Evolutionary conservation across 2,797 vertebrate species (phyloP).

Genomic region (Myripristis jacobus): DNA sequence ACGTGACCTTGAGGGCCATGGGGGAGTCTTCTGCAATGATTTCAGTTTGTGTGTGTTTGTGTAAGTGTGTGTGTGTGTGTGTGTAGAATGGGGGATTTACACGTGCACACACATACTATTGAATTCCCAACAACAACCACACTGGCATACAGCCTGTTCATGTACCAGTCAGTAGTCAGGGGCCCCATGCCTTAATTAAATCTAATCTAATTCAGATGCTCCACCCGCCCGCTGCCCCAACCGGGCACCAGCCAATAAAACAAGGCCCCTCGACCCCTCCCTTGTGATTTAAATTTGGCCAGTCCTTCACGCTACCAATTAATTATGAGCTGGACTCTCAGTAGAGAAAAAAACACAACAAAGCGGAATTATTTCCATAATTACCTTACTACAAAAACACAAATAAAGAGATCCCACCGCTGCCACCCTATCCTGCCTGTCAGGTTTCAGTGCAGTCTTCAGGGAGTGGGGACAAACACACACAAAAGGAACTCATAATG

Average conservation of each 20-base stretch:
- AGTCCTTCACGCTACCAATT: slow-evolving; percentile 71
- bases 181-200: slow-evolving; percentile 78
- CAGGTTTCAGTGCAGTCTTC: slow-evolving; percentile 59
- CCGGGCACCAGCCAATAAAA: slow-evolving; percentile 75
- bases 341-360: slow-evolving; percentile 71
- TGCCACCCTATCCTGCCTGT: slow-evolving; percentile 65
- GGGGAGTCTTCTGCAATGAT: slow-evolving; percentile 37
- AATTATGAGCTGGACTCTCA: slow-evolving; percentile 66
- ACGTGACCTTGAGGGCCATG: slow-evolving; percentile 70
- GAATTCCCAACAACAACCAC: slow-evolving; percentile 61
- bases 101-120: slow-evolving; percentile 38
- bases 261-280: slow-evolving; percentile 65
- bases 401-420: slow-evolving; percentile 68
- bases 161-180: slow-evolving; percentile 65
- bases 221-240: slow-evolving; percentile 62
- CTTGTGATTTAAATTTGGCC: slow-evolving; percentile 75
- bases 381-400: slow-evolving; percentile 63
- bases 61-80: too few relatives aligned
- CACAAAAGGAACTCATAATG: slow-evolving; percentile 74
- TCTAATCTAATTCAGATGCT: slow-evolving; percentile 79
- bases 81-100: too few relatives aligned
- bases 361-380: slow-evolving; percentile 78
- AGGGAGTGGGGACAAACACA: slow-evolving; percentile 52
- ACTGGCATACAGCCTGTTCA: slow-evolving; percentile 64
- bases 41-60: slow-evolving; percentile 20